Conservation (phyloP, 2,113 vertebrate species). For the Gymnogyps californianus region DNA sequence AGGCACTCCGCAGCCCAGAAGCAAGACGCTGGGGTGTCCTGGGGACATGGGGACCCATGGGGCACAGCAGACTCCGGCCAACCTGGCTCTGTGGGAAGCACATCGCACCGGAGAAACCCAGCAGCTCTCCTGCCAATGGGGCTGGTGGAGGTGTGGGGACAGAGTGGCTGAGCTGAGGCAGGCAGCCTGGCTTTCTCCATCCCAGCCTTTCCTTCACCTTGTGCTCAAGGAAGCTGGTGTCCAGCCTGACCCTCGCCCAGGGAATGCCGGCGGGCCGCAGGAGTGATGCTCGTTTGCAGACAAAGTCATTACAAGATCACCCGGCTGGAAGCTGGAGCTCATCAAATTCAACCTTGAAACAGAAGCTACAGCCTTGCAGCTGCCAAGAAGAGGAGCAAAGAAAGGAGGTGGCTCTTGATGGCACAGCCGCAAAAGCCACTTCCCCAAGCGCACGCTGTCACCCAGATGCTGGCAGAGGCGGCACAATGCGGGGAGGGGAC, state of each 20-base stretch:
- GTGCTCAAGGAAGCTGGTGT: background rate
- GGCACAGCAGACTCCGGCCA: background rate
- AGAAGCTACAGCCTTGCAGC: background rate
- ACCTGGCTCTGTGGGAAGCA: background rate
- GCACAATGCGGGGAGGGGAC: background rate
- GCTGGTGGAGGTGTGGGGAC: background rate
- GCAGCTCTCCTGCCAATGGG: background rate
- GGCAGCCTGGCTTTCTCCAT: background rate
- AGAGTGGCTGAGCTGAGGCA: background rate
- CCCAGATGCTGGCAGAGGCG: background rate
- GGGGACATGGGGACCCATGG: background rate
- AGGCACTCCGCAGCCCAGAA: background rate
- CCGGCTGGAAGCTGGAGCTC: background rate
- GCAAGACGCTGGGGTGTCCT: background rate
- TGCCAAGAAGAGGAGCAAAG: background rate
- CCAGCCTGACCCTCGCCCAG: background rate
- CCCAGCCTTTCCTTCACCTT: background rate
- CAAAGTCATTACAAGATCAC: background rate
- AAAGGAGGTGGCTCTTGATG: background rate
- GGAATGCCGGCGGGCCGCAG: fast-evolving
- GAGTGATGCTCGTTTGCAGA: background rate
- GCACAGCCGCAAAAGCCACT: background rate
- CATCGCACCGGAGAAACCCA: fast-evolving
- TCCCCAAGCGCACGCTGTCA: fast-evolving
- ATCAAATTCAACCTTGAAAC: background rate